phyloP scores from a whole-genome alignment of 2,113 vertebrate species.

The Columbina picui region DNA sequence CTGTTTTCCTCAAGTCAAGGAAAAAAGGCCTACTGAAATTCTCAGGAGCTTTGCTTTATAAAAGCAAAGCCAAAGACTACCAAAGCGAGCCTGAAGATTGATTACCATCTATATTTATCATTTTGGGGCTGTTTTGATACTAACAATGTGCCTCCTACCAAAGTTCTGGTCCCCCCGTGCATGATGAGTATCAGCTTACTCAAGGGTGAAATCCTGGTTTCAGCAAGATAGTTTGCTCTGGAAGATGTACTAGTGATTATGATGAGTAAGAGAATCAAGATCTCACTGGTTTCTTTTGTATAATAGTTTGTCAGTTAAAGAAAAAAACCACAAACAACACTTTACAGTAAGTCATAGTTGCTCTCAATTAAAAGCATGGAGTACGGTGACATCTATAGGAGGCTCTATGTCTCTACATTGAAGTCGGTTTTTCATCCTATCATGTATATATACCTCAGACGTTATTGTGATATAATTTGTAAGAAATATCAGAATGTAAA shows the following conservation, averaged over 20 bases:
- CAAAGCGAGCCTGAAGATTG: not conserved
- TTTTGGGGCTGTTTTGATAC: not conserved
- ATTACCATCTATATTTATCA: not conserved
- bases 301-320: constrained; percentile 6
- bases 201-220: not conserved
- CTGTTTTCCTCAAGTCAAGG: not conserved
- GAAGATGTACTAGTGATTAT: not conserved
- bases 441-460: not conserved
- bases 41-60: not conserved
- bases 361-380: constrained; percentile 50
- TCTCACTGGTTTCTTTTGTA: not conserved
- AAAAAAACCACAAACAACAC: not conserved
- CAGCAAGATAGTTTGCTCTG: not conserved
- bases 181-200: not conserved
- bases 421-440: not conserved
- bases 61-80: not conserved
- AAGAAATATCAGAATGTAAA: constrained; percentile 36
- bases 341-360: not conserved
- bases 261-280: not conserved
- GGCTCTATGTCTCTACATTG: not conserved
- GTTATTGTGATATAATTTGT: not conserved
- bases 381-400: constrained; percentile 77
- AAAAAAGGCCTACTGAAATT: not conserved
- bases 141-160: not conserved
- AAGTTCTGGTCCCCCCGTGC: not conserved